phyloP scores from a whole-genome alignment of 2,113 vertebrate species.

The Gavialis gangeticus region DNA sequence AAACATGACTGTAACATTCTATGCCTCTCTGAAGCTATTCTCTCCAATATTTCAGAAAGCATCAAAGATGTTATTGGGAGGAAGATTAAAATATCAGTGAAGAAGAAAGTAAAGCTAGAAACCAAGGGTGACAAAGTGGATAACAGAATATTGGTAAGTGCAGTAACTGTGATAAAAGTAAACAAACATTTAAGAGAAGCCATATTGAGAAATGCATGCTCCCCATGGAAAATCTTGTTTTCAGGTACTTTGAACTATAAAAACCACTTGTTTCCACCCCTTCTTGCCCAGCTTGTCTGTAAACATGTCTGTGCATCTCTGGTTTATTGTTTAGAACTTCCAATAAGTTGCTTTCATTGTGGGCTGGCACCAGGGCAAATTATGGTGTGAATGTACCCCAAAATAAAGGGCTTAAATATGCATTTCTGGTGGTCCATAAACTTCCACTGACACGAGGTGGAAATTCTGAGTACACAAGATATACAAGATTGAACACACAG shows the following conservation, averaged over 20 bases:
- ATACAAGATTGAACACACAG: not conserved
- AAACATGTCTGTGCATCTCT: not conserved
- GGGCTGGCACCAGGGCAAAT: not conserved
- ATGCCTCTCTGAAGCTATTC: not conserved
- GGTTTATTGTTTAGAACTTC: not conserved
- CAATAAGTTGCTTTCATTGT: not conserved
- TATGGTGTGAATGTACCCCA: not conserved
- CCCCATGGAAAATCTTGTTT: not conserved
- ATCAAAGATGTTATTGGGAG: slow-evolving; percentile 94
- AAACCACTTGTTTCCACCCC: not conserved
- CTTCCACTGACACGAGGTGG: not conserved
- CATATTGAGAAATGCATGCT: not conserved
- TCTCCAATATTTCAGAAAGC: slow-evolving; percentile 80
- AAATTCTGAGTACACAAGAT: slow-evolving; percentile 30
- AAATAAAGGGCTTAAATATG: not conserved
- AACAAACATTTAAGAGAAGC: not conserved
- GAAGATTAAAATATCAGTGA: slow-evolving; percentile 93
- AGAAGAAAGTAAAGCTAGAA: slow-evolving; percentile 95
- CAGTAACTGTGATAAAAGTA: not conserved
- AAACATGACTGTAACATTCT: not conserved
- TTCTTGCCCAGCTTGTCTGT: not conserved
- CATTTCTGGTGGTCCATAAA: not conserved
- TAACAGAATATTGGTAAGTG: slow-evolving; percentile 95
- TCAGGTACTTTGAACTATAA: not conserved
- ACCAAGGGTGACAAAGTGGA: slow-evolving; percentile 96